Evolutionary conservation across 1,140 invertebrate genomes (phyloP).

Genomic region (Monochamus saltuarius): DNA sequence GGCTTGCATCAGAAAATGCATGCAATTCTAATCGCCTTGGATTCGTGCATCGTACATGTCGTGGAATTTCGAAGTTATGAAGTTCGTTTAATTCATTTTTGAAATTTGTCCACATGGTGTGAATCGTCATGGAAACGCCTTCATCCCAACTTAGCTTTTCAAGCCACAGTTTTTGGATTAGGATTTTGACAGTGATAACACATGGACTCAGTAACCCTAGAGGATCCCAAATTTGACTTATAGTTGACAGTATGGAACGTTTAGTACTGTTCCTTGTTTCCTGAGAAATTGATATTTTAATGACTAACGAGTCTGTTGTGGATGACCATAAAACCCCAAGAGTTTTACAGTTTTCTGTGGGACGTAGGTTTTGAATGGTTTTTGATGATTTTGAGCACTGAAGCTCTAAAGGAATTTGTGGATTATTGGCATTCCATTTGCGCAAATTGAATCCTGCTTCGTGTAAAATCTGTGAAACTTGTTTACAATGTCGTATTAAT

Average conservation of each 20-base stretch:
- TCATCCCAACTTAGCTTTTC: slow-evolving; percentile 11
- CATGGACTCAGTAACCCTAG: slow-evolving; percentile 51
- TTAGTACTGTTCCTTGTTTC: slow-evolving; percentile 38
- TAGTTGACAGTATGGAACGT: slow-evolving; percentile 46
- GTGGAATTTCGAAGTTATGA: slow-evolving; percentile 5
- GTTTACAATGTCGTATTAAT: slow-evolving; percentile 28
- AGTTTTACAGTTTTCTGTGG: slow-evolving; percentile 30
- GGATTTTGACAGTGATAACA: slow-evolving; percentile 23
- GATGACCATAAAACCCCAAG: slow-evolving; percentile 19
- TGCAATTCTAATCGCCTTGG: slow-evolving; percentile 28
- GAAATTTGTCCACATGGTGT: slow-evolving; percentile 1
- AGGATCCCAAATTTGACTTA: slow-evolving; percentile 52
- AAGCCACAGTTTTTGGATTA: slow-evolving; percentile 16
- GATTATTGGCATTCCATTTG: slow-evolving; percentile 40
- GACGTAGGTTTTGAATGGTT: slow-evolving; percentile 16
- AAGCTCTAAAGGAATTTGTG: slow-evolving; percentile 8
- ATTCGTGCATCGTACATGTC: neutral
- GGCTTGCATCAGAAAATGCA: slow-evolving; percentile 42
- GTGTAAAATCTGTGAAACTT: too few species aligned
- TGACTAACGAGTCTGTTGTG: neutral
- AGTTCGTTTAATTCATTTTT: neutral
- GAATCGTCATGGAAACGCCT: neutral
- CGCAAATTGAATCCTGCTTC: slow-evolving; percentile 30
- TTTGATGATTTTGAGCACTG: slow-evolving; percentile 12
- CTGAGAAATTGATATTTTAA: slow-evolving; percentile 19